Percentiles rank a stretch among this genome's conserved stretches.
These are phyloP conservation scores for Monopterus albus DNA, from an alignment of 2,113 vertebrate species.

Conservation along the genomic window DNA sequence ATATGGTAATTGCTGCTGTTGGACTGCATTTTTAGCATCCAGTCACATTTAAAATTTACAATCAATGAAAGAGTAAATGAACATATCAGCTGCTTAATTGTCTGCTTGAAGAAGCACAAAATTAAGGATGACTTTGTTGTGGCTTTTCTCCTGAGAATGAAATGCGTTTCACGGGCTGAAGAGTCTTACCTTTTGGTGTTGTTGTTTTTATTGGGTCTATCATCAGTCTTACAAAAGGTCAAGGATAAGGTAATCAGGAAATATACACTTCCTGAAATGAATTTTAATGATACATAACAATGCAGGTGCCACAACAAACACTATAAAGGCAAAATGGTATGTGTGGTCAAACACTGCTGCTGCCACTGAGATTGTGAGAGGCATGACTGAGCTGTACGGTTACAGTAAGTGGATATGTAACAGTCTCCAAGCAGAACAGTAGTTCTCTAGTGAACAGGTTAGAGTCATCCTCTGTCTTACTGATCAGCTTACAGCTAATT, in stretches of 20 bases:
- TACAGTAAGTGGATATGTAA: conserved; percentile 45
- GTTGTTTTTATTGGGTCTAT: no score
- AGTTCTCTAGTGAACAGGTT: conserved; percentile 3
- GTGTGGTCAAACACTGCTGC: conserved; percentile 2
- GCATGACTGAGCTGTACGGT: conserved; percentile 20
- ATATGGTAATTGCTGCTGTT: not conserved
- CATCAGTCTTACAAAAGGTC: no score
- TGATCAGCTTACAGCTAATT: conserved; percentile 29
- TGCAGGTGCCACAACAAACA: not conserved
- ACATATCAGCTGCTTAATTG: not conserved
- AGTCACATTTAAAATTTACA: not conserved
- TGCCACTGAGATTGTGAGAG: conserved; percentile 1
- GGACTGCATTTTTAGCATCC: not conserved
- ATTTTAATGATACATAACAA: not conserved
- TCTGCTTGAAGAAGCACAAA: not conserved
- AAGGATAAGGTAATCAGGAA: not conserved
- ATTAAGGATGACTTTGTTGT: not conserved
- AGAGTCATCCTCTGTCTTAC: conserved; percentile 29
- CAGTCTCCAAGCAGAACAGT: conserved; percentile 1
- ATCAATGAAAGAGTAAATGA: not conserved
- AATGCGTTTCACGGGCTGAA: not conserved
- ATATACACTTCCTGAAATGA: not conserved
- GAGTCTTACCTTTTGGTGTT: no score
- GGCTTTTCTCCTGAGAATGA: not conserved
- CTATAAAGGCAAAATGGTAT: not conserved